Percentiles rank a stretch among this genome's conserved stretches.
Conservation (phyloP, 2,113 vertebrate genomes). For the Plotosus lineatus region DNA sequence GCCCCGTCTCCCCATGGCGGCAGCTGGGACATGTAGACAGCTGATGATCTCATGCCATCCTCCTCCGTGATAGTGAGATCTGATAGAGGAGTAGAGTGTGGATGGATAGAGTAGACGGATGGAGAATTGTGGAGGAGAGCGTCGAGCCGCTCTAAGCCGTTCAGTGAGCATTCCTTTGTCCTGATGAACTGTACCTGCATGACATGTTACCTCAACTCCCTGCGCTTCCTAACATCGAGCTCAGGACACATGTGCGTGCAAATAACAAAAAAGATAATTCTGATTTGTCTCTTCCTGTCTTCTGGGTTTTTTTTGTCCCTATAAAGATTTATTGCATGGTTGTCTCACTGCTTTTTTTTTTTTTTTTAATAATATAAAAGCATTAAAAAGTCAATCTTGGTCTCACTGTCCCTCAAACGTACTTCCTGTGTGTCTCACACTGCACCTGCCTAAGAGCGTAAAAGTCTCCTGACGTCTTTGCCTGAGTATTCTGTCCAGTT, state of each 20-base stretch:
- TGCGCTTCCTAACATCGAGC: constrained; percentile 25
- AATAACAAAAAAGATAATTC: constrained; percentile 12
- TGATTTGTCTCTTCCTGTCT: constrained; percentile 43
- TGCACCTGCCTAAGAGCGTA: neutral
- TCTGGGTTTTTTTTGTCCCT: neutral
- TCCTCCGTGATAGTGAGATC: constrained; percentile 24
- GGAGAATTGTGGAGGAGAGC: constrained; percentile 39
- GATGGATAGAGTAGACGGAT: constrained; percentile 33
- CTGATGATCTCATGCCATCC: constrained; percentile 43
- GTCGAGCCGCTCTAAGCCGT: neutral
- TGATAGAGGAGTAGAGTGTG: constrained; percentile 34
- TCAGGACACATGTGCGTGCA: constrained; percentile 24
- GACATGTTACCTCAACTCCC: constrained; percentile 36
- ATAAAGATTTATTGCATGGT: neutral
- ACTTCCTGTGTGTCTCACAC: neutral
- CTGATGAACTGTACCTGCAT: constrained; percentile 42
- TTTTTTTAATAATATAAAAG: no score
- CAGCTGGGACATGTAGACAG: constrained; percentile 56
- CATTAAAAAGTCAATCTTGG: neutral
- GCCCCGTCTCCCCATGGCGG: constrained; percentile 45
- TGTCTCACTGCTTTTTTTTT: neutral
- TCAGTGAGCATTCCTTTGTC: constrained; percentile 40
- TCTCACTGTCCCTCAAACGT: neutral
- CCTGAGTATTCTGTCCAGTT: neutral
- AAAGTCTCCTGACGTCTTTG: neutral